phyloP scores from a whole-genome alignment of 2,888 invertebrate genomes.

The Anodontia alba region DNA sequence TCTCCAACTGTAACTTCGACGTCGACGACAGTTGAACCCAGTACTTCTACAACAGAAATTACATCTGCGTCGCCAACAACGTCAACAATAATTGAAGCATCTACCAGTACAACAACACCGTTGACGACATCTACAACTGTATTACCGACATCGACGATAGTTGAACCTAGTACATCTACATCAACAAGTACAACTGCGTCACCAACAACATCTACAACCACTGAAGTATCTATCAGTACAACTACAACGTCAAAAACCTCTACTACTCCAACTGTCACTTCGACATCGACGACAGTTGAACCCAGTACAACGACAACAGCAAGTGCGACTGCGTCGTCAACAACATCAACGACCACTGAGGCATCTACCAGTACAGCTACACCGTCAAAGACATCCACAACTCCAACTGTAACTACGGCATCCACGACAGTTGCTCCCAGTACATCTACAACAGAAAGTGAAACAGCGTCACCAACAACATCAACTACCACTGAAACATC shows the following conservation, averaged over 20 bases:
- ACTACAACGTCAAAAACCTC: conserved; percentile 41
- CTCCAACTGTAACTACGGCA: no score
- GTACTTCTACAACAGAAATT: no score
- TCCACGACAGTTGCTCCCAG: background rate
- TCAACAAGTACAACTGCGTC: conserved; percentile 17
- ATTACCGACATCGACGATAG: no score
- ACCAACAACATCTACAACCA: conserved; percentile 34
- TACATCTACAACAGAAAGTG: background rate
- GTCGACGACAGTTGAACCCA: no score
- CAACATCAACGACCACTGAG: background rate
- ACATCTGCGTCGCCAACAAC: conserved; percentile 7
- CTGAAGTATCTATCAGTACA: conserved; percentile 29
- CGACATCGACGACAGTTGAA: conserved; percentile 41
- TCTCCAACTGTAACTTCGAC: no score
- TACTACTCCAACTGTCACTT: conserved; percentile 37
- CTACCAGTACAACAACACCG: background rate
- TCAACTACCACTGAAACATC: background rate
- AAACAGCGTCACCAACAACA: background rate
- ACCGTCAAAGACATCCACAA: no score
- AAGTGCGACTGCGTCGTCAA: conserved; percentile 32
- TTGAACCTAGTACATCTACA: no score
- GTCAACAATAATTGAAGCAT: background rate
- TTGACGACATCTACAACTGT: conserved; percentile 17
- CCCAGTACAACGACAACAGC: conserved; percentile 34
- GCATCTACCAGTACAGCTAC: no score